A percentile compares a stretch with the other conserved stretches of the same genome.
These are phyloP conservation scores for Lithobius niger DNA, from an alignment of 1,140 invertebrate species.

Conservation along the genomic window DNA sequence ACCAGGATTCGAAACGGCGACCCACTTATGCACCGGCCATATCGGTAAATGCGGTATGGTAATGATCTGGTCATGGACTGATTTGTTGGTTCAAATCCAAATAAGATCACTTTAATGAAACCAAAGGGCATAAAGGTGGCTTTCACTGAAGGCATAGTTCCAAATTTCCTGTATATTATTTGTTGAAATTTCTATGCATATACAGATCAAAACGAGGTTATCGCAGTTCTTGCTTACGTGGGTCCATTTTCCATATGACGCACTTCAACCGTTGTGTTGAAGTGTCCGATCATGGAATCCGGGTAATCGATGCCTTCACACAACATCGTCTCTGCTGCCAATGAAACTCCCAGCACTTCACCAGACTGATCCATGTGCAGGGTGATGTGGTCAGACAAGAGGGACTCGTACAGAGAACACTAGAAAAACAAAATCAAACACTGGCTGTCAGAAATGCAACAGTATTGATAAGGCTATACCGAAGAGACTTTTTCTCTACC, in stretches of 20 bases:
- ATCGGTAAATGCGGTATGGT: too few species aligned
- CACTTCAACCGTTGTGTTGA: conserved; percentile 57
- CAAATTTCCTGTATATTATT: not conserved
- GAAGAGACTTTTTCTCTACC: too few species aligned
- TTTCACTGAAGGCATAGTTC: too few species aligned
- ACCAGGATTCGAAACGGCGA: too few species aligned
- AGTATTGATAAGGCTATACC: too few species aligned
- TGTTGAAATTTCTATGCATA: conserved; percentile 5
- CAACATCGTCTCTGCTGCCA: conserved; percentile 30
- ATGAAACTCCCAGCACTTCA: conserved; percentile 49
- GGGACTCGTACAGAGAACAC: conserved; percentile 47
- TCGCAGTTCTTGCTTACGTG: conserved; percentile 39
- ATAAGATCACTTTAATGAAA: too few species aligned
- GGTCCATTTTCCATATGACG: conserved; percentile 55
- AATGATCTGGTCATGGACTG: too few species aligned
- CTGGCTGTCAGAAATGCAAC: too few species aligned
- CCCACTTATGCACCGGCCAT: too few species aligned
- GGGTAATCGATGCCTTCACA: conserved; percentile 18
- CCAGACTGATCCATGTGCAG: conserved; percentile 56
- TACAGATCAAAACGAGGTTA: conserved; percentile 5
- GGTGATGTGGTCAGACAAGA: conserved; percentile 52
- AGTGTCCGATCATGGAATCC: conserved; percentile 30
- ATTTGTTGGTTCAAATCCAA: too few species aligned
- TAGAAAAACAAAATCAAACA: too few species aligned
- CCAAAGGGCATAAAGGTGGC: too few species aligned